Percentiles rank a stretch among this genome's conserved stretches.
Conservation (phyloP, 2,113 vertebrate genomes). For the Microtus pennsylvanicus region DNA sequence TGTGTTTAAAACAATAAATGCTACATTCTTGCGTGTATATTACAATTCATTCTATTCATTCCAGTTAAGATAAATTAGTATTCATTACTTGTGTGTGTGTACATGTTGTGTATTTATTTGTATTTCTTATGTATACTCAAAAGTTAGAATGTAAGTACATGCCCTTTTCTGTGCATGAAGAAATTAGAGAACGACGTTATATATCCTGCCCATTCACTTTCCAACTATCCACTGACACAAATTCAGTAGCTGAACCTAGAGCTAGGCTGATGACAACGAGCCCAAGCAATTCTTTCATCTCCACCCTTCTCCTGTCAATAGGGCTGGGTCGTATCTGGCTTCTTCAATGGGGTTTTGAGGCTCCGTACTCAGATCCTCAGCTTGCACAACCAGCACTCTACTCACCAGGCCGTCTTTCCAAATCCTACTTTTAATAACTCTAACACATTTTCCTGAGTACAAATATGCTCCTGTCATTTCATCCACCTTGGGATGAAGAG, state of each 20-base stretch:
- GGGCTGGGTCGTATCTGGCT: background rate
- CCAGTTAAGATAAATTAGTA: background rate
- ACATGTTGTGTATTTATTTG: background rate
- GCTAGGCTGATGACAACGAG: background rate
- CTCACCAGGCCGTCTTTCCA: background rate
- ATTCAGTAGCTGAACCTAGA: background rate
- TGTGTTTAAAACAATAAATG: background rate
- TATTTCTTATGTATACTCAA: background rate
- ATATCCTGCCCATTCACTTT: background rate
- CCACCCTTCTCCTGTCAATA: background rate
- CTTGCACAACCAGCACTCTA: background rate
- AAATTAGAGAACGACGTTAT: background rate
- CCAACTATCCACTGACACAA: background rate
- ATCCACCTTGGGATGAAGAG: background rate
- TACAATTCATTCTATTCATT: background rate
- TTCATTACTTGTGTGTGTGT: background rate
- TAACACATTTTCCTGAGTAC: too few relatives aligned
- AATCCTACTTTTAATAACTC: background rate
- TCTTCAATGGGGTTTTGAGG: background rate
- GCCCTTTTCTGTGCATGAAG: too few relatives aligned
- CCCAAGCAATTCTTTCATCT: too few relatives aligned
- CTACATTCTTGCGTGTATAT: background rate
- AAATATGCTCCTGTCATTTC: background rate
- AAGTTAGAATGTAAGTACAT: background rate
- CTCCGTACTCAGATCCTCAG: background rate